Evolutionary conservation across 2,113 vertebrate genomes (phyloP).

Genomic region (Oreochromis aureus): DNA sequence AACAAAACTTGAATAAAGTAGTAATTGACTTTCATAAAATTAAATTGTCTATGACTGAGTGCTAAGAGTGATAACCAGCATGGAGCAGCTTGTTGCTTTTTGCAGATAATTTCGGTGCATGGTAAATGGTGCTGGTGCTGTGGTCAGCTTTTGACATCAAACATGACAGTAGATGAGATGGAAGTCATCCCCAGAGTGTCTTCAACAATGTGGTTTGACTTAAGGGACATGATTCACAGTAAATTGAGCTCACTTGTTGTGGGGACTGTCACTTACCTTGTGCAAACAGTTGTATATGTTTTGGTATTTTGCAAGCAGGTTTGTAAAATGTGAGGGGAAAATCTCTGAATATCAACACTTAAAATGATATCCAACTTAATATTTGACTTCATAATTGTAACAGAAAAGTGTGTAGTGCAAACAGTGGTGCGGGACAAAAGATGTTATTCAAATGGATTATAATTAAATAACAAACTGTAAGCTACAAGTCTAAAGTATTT

Average conservation of each 20-base stretch:
- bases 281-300: background rate
- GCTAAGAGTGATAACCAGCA: background rate
- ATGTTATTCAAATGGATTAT: background rate
- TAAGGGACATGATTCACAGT: background rate
- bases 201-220: background rate
- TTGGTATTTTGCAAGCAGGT: background rate
- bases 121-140: background rate
- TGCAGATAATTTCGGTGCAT: background rate
- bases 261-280: background rate
- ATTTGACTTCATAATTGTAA: background rate
- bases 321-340: background rate
- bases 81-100: background rate
- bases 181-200: background rate
- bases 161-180: background rate
- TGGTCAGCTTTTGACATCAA: background rate
- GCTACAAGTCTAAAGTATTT: background rate
- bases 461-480: background rate
- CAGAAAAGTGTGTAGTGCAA: background rate
- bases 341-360: background rate
- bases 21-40: slow-evolving; percentile 25
- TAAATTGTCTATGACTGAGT: slow-evolving; percentile 1
- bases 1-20: slow-evolving; percentile 26
- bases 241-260: background rate
- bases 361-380: background rate
- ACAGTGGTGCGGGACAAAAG: background rate